Evolutionary conservation across 2,888 invertebrate genomes (phyloP).

Genomic region (Melipona bicolor): DNA sequence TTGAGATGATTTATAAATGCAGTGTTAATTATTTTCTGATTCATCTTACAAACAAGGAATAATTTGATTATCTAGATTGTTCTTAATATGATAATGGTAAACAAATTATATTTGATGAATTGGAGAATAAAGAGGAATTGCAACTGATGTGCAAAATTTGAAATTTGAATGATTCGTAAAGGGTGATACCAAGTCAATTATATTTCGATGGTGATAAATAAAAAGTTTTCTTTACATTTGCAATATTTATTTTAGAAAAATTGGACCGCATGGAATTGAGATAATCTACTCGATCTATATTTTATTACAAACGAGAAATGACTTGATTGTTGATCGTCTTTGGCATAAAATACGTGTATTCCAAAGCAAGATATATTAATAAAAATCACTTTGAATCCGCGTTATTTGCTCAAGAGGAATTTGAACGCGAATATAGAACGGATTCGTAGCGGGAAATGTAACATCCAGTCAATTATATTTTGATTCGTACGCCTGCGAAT

Average conservation of each 20-base stretch:
- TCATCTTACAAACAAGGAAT: neutral
- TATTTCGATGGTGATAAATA: neutral
- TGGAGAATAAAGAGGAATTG: too few relatives aligned
- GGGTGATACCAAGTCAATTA: neutral
- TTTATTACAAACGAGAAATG: neutral
- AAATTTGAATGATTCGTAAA: too few relatives aligned
- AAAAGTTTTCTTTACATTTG: too few relatives aligned
- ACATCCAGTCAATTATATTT: neutral
- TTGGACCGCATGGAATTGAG: too few relatives aligned
- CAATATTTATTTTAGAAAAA: too few relatives aligned
- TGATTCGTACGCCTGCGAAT: neutral
- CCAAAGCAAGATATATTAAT: neutral
- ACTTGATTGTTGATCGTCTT: neutral
- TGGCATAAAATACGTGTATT: neutral
- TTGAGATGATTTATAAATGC: too few relatives aligned
- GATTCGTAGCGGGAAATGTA: neutral
- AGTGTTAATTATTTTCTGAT: neutral
- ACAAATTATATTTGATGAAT: too few relatives aligned
- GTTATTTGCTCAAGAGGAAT: neutral
- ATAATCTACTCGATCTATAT: neutral
- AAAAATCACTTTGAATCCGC: neutral
- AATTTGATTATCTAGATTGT: neutral
- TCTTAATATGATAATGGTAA: neutral
- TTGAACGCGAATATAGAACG: neutral
- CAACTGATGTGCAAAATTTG: too few relatives aligned